phyloP scores from a whole-genome alignment of 2,113 vertebrate genomes.

The Hippocampus abdominalis region DNA sequence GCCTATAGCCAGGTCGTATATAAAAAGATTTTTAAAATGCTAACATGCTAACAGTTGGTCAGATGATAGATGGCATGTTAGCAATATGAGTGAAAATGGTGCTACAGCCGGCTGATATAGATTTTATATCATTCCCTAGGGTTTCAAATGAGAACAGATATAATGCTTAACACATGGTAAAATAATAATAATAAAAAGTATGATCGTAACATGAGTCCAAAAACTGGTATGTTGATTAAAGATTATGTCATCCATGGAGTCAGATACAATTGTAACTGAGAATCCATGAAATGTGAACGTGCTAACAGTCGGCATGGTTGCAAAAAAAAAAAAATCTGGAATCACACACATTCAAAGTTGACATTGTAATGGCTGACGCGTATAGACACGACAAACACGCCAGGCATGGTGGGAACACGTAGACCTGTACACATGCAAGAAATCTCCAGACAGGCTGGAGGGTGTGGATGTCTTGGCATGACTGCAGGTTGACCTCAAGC shows the following conservation, averaged over 20 bases:
- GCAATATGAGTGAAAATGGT: background rate
- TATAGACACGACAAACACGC: constrained; percentile 53
- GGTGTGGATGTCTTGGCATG: constrained; percentile 36
- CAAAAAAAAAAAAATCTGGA: background rate
- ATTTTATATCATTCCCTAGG: no score
- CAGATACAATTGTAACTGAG: background rate
- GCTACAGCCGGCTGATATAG: background rate
- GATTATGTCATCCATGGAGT: background rate
- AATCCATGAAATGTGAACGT: background rate
- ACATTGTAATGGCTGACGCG: constrained; percentile 23
- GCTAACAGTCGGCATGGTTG: background rate
- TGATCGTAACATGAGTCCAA: background rate
- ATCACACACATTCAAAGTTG: constrained; percentile 17
- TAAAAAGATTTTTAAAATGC: background rate
- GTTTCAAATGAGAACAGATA: no score
- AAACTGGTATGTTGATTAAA: background rate
- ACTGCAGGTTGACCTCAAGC: constrained; percentile 40
- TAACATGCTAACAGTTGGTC: background rate
- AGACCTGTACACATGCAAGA: constrained; percentile 4
- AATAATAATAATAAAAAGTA: background rate
- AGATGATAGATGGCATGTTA: background rate
- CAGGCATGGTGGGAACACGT: constrained; percentile 23
- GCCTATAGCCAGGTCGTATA: background rate
- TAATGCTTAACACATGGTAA: background rate
- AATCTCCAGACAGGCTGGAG: constrained; percentile 21